Evolutionary conservation across 2,797 vertebrate genomes (phyloP).

Genomic region (Knipowitschia caucasica): DNA sequence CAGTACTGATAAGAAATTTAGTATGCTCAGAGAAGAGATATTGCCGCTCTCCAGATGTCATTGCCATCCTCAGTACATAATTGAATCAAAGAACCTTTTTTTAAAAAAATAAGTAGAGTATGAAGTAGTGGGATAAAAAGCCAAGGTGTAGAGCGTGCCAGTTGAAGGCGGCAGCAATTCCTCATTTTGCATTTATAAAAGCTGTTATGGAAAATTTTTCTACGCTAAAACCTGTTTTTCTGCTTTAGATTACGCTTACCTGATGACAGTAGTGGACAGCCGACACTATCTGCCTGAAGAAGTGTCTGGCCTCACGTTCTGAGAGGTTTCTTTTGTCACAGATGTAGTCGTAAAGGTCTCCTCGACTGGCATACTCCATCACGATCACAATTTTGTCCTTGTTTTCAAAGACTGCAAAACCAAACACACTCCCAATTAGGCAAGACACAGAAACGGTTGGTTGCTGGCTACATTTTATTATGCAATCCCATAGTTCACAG

Average conservation of each 20-base stretch:
- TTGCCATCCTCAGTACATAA: too few species aligned
- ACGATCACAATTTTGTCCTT: constrained; percentile 97
- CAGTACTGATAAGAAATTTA: too few species aligned
- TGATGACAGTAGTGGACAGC: constrained; percentile 93
- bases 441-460: background rate
- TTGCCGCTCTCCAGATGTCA: too few species aligned
- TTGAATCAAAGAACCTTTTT: too few species aligned
- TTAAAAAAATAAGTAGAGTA: too few species aligned
- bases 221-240: background rate
- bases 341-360: constrained; percentile 94
- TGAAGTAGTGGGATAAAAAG: too few species aligned
- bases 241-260: constrained; percentile 62
- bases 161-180: too few species aligned
- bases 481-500: constrained; percentile 2
- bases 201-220: background rate
- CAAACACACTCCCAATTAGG: constrained; percentile 1
- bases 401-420: constrained; percentile 90
- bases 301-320: constrained; percentile 84
- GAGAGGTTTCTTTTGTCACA: constrained; percentile 81
- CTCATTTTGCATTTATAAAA: background rate
- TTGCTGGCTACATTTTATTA: constrained; percentile 1
- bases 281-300: constrained; percentile 94
- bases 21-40: too few species aligned
- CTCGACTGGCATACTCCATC: constrained; percentile 94
- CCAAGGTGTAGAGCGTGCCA: too few species aligned